Evolutionary conservation across 2,113 vertebrate species (phyloP), one percentile per base, ranked within the genome.

Genomic region (Saccopteryx leptura): DNA sequence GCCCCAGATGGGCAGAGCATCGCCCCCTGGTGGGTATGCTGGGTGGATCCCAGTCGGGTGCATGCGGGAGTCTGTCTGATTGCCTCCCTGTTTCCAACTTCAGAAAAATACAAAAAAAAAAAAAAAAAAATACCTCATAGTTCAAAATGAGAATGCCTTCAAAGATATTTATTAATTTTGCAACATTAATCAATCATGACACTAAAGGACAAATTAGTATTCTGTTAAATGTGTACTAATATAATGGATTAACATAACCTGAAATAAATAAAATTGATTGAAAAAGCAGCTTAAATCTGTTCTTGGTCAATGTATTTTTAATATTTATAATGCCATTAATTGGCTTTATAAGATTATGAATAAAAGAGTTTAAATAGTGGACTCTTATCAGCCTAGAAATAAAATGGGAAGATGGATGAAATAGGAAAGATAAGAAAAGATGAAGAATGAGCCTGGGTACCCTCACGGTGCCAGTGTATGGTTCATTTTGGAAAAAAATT

Each of bases 201-300:
- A 87, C 17, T 21, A 46, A 88, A 95, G n/a, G 52, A 87, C 46
- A 94, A 74, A 79, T 58, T 48, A 88, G 19, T 63, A 46, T 14
- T 68, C 87, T 80, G 65, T 74, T 52, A 80, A 90, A 56, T 63
- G 63, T 8, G 2, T 9, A 18, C 26, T 50, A 39, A 26, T 54
- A 24, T 83, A 81, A 83, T 23, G n/a, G 24, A 68, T 65, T 89
- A 83, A 33, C 19, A 31, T 7, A 48, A 26, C 15, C 46, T 83
- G 46, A 79, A 96, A 63, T 68, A 90, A 91, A 93, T 28, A 50
- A 91, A 83, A 61, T 50, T 79, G 4, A 88, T 15, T 84, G 72
- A 28, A 83, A 81, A 81, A 90, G 46, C 26, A 94, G 18, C 39
- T 65, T 48, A 72, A 88, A 46, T 93, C 6, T 26, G 52, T 66